Percentiles rank a stretch among this genome's conserved stretches.
Conservation (phyloP, 2,113 vertebrate genomes). For the Ia io region DNA sequence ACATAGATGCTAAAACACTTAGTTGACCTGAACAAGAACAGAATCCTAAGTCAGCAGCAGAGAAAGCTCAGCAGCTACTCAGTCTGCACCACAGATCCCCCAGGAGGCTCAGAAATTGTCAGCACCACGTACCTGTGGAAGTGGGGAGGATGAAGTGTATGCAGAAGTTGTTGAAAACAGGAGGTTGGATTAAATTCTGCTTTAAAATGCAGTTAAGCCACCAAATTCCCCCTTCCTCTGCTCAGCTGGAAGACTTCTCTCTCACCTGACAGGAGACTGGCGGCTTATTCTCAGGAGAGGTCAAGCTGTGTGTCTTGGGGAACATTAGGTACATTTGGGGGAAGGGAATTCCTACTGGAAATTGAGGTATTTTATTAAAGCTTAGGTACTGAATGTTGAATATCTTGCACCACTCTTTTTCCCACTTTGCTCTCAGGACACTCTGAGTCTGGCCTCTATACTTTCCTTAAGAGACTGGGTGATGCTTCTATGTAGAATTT, state of each 20-base stretch:
- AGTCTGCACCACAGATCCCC: background rate
- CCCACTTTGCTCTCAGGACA: background rate
- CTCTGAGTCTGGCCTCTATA: background rate
- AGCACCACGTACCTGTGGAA: background rate
- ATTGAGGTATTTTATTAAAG: background rate
- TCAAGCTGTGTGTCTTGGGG: background rate
- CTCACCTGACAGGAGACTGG: background rate
- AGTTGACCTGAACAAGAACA: background rate
- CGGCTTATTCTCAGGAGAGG: background rate
- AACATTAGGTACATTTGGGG: background rate
- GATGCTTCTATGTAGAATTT: background rate
- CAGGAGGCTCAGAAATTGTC: background rate
- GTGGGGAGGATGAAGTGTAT: background rate
- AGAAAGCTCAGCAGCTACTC: background rate
- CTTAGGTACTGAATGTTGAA: background rate
- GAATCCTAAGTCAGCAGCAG: background rate
- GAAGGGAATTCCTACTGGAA: background rate
- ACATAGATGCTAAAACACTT: background rate
- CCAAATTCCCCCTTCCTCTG: background rate
- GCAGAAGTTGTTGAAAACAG: constrained; percentile 40
- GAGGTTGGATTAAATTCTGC: constrained; percentile 32
- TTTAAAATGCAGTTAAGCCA: background rate
- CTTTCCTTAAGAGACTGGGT: background rate
- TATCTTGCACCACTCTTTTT: background rate
- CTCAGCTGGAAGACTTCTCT: background rate